Conservation (phyloP, 2,797 vertebrate genomes). For the Psittacula derbiana region DNA sequence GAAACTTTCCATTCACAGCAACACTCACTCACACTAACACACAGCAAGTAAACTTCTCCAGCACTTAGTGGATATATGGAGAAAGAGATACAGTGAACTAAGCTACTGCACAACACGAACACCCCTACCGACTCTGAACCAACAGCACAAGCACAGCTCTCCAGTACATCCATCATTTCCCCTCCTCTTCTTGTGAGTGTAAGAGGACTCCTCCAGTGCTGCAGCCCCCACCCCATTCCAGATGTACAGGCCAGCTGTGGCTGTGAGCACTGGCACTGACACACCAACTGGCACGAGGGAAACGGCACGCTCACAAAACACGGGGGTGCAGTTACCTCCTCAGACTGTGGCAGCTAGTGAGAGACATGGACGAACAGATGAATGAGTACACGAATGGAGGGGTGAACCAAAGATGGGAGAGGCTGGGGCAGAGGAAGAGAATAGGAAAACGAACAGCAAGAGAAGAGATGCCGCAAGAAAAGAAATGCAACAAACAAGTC, state of each 20-base stretch:
- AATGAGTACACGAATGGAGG: constrained; percentile 6
- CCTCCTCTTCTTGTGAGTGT: background rate
- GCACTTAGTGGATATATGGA: fast-evolving
- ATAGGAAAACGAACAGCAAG: background rate
- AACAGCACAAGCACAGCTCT: constrained; percentile 32
- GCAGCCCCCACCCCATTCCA: background rate
- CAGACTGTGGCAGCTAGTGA: constrained; percentile 78
- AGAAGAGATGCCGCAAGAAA: background rate
- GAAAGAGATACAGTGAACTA: background rate
- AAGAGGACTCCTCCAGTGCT: background rate
- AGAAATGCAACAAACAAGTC: background rate
- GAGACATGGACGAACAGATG: constrained; percentile 47
- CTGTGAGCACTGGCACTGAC: constrained; percentile 21
- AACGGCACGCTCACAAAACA: constrained; percentile 19
- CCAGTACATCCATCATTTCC: constrained; percentile 54
- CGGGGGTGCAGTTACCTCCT: constrained; percentile 78
- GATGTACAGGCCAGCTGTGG: constrained; percentile 62
- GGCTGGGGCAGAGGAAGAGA: background rate
- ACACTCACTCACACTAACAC: background rate
- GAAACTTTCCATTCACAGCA: background rate
- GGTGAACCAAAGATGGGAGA: background rate
- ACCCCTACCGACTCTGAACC: background rate
- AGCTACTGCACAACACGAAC: background rate
- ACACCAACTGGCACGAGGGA: background rate
- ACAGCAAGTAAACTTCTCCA: background rate